A percentile compares a stretch with the other conserved stretches of the same genome.
Conservation (phyloP, 2,888 invertebrate species). For the Hyposoter dolosus region DNA sequence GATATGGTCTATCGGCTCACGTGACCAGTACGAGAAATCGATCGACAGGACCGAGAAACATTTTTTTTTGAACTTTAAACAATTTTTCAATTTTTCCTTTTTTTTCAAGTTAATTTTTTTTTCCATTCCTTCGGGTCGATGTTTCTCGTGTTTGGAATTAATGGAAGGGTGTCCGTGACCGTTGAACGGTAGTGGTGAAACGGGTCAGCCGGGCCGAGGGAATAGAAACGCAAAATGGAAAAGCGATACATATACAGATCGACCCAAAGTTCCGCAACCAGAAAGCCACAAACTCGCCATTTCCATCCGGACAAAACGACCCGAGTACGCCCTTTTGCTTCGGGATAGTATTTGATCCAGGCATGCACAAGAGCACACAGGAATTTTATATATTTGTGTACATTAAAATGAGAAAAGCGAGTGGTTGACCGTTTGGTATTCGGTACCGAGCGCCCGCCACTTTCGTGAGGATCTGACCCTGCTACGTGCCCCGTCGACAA, state of each 20-base stretch:
- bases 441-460: conserved; percentile 83
- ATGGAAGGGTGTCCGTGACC: neutral
- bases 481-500: conserved; percentile 72
- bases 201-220: conserved; percentile 1
- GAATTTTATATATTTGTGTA: conserved; percentile 6
- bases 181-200: neutral
- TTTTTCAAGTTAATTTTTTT: neutral
- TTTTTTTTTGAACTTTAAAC: neutral
- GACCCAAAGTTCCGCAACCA: neutral
- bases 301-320: neutral
- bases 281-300: neutral
- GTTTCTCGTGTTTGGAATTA: neutral
- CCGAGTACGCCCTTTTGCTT: neutral
- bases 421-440: conserved; percentile 82
- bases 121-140: neutral
- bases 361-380: neutral
- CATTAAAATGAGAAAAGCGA: conserved; percentile 48
- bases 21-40: neutral
- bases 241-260: neutral
- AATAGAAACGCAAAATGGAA: conserved; percentile 12
- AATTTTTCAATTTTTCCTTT: neutral
- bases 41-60: neutral
- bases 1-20: conserved; percentile 11
- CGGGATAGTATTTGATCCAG: neutral
- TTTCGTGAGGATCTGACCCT: conserved; percentile 81